Percentiles rank a stretch among this genome's conserved stretches.
Conservation (phyloP, 2,888 invertebrate genomes). For the Nymphalis urticae region DNA sequence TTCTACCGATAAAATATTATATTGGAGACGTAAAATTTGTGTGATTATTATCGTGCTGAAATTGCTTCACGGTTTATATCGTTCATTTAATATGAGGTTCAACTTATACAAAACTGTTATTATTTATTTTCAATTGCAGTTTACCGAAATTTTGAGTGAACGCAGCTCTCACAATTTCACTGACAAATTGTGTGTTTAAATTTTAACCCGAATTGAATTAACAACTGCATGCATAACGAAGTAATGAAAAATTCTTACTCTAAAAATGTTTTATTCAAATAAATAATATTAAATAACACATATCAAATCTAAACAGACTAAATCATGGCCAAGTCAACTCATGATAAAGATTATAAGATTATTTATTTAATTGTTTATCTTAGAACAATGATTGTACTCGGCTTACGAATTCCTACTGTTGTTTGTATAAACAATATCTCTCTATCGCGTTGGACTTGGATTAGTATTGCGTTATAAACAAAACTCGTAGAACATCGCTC, state of each 20-base stretch:
- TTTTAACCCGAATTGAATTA: conserved; percentile 1
- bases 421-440: conserved; percentile 22
- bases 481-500: not conserved
- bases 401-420: conserved; percentile 19
- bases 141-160: not conserved
- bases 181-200: not conserved
- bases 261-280: no score
- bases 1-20: no score
- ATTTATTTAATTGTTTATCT: not conserved
- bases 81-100: no score
- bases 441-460: conserved; percentile 7
- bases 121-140: no score
- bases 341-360: not conserved
- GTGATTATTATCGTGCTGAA: no score
- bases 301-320: not conserved
- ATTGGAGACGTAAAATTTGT: no score
- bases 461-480: not conserved
- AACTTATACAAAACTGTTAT: no score
- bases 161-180: not conserved
- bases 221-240: not conserved
- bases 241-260: no score
- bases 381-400: not conserved
- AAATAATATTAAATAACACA: no score
- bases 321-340: not conserved
- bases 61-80: no score